A percentile compares a stretch with the other conserved stretches of the same genome.
These are phyloP conservation scores for Entosphenus tridentatus DNA, from an alignment of 2,113 vertebrate species.

Conservation along the genomic window DNA sequence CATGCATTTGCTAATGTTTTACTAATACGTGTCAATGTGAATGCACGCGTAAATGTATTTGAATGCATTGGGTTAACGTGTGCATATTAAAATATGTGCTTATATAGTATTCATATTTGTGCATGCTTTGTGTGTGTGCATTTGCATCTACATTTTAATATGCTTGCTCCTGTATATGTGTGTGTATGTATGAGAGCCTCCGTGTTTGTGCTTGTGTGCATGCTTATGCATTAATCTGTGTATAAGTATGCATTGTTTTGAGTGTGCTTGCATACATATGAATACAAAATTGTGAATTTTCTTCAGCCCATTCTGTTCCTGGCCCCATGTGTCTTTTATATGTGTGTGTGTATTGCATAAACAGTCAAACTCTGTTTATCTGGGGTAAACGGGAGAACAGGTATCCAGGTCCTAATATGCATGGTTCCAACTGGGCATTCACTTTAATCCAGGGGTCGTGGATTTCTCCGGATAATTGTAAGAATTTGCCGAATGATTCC, in stretches of 20 bases:
- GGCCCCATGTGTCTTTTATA: background rate
- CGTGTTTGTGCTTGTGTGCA: background rate
- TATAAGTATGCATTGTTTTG: background rate
- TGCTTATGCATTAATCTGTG: background rate
- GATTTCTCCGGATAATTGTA: too few relatives aligned
- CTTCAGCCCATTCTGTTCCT: background rate
- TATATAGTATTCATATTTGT: conserved; percentile 3
- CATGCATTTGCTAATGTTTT: too few relatives aligned
- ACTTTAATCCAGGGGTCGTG: background rate
- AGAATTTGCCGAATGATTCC: background rate
- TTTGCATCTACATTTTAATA: background rate
- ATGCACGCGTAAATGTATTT: too few relatives aligned
- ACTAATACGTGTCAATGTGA: too few relatives aligned
- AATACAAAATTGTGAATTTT: background rate
- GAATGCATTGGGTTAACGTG: too few relatives aligned
- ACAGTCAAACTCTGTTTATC: background rate
- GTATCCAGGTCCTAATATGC: background rate
- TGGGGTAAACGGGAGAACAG: background rate
- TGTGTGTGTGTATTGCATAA: background rate
- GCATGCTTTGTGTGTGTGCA: background rate
- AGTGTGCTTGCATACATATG: background rate
- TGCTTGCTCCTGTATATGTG: background rate
- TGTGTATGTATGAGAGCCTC: background rate
- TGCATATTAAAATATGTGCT: background rate
- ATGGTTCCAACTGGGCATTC: background rate